phyloP scores from a whole-genome alignment of 2,888 invertebrate species.

The Yponomeuta malinellus region DNA sequence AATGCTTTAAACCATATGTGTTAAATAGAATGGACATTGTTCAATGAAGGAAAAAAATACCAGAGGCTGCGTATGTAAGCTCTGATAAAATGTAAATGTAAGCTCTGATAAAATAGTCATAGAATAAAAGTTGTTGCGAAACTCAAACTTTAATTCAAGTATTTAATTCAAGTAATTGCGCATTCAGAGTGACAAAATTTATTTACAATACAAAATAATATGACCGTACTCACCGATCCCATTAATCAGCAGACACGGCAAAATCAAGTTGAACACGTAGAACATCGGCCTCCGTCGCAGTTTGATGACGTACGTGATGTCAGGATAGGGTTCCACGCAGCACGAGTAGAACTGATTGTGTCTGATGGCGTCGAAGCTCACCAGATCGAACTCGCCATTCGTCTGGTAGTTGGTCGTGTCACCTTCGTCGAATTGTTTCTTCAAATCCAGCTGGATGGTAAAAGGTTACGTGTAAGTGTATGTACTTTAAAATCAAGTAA shows the following conservation, averaged over 20 bases:
- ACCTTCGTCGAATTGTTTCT: constrained; percentile 86
- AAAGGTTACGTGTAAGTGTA: constrained; percentile 1
- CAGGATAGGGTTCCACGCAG: constrained; percentile 88
- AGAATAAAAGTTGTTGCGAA: too few species aligned
- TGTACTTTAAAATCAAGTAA: not conserved
- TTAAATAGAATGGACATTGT: too few species aligned
- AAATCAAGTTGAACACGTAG: constrained; percentile 89
- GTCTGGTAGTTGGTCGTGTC: constrained; percentile 92
- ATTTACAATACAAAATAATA: too few species aligned
- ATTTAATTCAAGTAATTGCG: too few species aligned
- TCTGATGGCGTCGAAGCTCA: constrained; percentile 83
- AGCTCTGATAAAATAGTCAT: too few species aligned
- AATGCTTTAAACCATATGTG: too few species aligned
- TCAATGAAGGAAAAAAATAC: too few species aligned
- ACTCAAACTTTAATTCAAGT: too few species aligned
- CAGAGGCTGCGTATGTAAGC: too few species aligned
- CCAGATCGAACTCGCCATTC: constrained; percentile 92
- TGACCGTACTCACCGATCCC: constrained; percentile 80
- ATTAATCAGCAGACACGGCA: constrained; percentile 90
- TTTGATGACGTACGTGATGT: constrained; percentile 87
- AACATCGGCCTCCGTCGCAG: constrained; percentile 86
- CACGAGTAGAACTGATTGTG: constrained; percentile 87
- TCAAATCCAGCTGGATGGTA: constrained; percentile 79
- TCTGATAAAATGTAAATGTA: too few species aligned
- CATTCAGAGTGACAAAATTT: too few species aligned